These are phyloP conservation scores for Caenorhabditis panamensis DNA, from an alignment of 2,888 invertebrate species.

Conservation along the genomic window DNA sequence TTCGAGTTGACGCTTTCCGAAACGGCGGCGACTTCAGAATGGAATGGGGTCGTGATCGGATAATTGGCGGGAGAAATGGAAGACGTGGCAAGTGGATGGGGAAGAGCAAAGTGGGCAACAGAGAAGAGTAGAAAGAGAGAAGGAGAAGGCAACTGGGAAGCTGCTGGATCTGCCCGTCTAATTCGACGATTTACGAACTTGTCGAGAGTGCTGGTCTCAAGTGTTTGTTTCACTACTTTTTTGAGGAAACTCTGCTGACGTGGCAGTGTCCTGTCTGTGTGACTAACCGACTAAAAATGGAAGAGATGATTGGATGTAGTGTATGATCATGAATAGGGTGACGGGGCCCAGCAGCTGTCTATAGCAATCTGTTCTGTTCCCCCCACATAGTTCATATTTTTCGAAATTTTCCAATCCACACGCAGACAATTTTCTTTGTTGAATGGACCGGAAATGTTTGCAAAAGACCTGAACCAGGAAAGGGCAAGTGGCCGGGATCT, in stretches of 20 bases:
- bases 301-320: background rate
- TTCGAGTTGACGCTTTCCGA: conserved; percentile 11
- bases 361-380: background rate
- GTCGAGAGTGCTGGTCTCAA: conserved; percentile 24
- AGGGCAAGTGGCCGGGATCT: background rate
- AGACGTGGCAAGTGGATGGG: conserved; percentile 9
- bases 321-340: no score
- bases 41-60: conserved; percentile 11
- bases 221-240: conserved; percentile 7
- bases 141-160: background rate
- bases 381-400: background rate
- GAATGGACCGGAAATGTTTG: conserved; percentile 7
- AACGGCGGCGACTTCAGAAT: background rate
- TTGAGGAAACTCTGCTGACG: background rate
- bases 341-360: background rate
- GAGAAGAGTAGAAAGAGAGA: conserved; percentile 14
- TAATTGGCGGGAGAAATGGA: background rate
- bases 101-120: background rate
- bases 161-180: background rate
- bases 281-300: no score
- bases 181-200: conserved; percentile 42
- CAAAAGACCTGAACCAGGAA: background rate
- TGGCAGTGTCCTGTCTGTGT: no score
- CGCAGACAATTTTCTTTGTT: conserved; percentile 1
- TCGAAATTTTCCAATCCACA: background rate